Evolutionary conservation across 2,888 invertebrate species (phyloP).

Genomic region (Aspidiotus destructor): DNA sequence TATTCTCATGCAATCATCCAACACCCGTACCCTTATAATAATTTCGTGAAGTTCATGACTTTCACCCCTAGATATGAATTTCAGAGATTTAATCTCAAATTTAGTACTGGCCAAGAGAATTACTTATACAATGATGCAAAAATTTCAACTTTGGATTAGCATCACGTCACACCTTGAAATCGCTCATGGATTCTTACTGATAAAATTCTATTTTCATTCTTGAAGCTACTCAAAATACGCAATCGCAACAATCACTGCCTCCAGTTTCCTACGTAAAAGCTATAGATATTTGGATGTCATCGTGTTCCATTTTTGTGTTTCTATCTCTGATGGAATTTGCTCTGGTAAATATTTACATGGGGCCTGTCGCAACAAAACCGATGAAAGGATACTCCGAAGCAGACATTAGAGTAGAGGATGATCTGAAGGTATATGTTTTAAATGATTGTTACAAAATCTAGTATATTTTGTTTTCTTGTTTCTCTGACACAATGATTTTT

Average conservation of each 20-base stretch:
- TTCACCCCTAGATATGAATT: too few species aligned
- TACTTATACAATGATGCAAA: too few species aligned
- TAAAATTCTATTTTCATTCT: conserved; percentile 13
- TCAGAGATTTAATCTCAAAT: too few species aligned
- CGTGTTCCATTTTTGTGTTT: conserved; percentile 84
- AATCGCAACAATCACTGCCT: conserved; percentile 78
- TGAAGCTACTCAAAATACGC: conserved; percentile 81
- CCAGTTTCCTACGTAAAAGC: conserved; percentile 89
- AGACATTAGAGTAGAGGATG: conserved; percentile 63
- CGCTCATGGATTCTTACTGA: too few species aligned
- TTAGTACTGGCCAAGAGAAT: too few species aligned
- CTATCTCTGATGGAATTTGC: conserved; percentile 83
- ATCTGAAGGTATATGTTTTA: conserved; percentile 55
- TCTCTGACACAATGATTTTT: too few species aligned
- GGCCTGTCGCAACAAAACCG: conserved; percentile 74
- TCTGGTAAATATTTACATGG: conserved; percentile 80
- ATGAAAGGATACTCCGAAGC: conserved; percentile 87
- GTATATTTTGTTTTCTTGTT: neutral
- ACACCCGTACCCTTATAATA: too few species aligned
- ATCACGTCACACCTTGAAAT: too few species aligned
- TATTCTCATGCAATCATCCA: too few species aligned
- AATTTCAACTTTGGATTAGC: conserved; percentile 3
- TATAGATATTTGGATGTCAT: conserved; percentile 88
- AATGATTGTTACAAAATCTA: neutral
- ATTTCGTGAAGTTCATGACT: too few species aligned